Percentiles rank a stretch among this genome's conserved stretches.
phyloP scores from a whole-genome alignment of 1,140 invertebrate species.

The Pristionchus pacificus region DNA sequence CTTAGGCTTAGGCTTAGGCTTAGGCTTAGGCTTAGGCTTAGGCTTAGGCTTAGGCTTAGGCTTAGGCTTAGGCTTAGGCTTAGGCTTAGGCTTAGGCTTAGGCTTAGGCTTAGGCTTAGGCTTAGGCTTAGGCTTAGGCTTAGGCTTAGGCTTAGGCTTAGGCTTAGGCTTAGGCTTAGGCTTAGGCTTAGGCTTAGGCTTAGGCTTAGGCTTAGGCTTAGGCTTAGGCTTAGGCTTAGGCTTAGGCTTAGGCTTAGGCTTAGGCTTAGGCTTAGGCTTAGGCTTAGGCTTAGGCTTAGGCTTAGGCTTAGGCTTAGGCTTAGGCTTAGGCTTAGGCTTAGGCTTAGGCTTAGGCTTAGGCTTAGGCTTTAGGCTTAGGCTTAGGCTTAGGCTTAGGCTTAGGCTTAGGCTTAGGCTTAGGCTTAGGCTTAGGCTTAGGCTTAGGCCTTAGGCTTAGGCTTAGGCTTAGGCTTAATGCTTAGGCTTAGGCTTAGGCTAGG shows the following conservation, averaged over 20 bases:
- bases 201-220: conserved; percentile 18
- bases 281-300: conserved; percentile 30
- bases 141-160: conserved; percentile 28
- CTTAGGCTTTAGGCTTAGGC: no score
- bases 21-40: no score
- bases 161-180: conserved; percentile 27
- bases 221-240: conserved; percentile 20
- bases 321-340: conserved; percentile 22
- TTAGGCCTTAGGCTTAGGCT: no score
- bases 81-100: conserved; percentile 12
- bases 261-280: conserved; percentile 23
- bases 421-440: conserved; percentile 21
- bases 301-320: conserved; percentile 25
- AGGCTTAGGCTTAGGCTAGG: conserved; percentile 7
- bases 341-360: conserved; percentile 20
- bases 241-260: conserved; percentile 18
- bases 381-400: conserved; percentile 25
- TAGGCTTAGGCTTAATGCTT: no score
- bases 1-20: no score
- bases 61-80: no score
- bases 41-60: no score
- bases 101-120: conserved; percentile 11
- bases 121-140: conserved; percentile 13
- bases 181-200: conserved; percentile 28
- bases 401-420: conserved; percentile 26